Evolutionary conservation across 2,113 vertebrate species (phyloP), one percentile per base, ranked within the genome.

Genomic region (Ophiodon elongatus): DNA sequence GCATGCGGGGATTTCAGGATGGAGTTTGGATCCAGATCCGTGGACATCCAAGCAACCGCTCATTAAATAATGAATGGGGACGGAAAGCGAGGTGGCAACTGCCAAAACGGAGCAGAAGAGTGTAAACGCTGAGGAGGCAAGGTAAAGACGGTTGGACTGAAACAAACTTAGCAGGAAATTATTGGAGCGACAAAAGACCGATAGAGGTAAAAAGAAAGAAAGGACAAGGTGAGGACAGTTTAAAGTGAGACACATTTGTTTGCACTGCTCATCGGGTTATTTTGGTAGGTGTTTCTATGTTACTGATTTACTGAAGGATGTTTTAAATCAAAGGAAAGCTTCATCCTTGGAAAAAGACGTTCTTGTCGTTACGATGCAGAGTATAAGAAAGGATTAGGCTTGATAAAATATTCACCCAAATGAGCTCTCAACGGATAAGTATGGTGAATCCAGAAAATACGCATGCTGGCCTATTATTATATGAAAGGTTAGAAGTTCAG

Each of bases 51-150:
- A 87, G 82, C 84, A 84, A 83, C 86, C 57, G 21, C 63, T 56
- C 27, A 14, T 37, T 93, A 76, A 92, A 93, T 91, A 91, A 91
- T 91, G 77, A 73, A 92, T 78, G 56, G 17, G 35, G 33, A 86
- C 85, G 77, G 50, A 80, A 87, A 88, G 57, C 0, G 15, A 85
- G 73, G 71, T 57, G 2, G 25, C 75, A 79, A 68, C 83, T 80
- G 80, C 67, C 72, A 83, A 80, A 85, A 63, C 72, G 80, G 68
- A 77, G 62, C n/a, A 84, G 69, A 75, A 66, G 73, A 80, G 77
- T 56, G 73, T 37, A 75, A 69, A 81, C 37, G 69, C 71, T 59
- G 52, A n/a, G 50, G 27, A 80, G 23, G 39, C 74, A 56, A 54
- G 71, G 50, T 65, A 45, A 81, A 57, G 56, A 63, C n/a, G 17